Base-by-base conservation (phyloP, 2,888 invertebrate genomes). In the Sisyra terminalis region DNA sequence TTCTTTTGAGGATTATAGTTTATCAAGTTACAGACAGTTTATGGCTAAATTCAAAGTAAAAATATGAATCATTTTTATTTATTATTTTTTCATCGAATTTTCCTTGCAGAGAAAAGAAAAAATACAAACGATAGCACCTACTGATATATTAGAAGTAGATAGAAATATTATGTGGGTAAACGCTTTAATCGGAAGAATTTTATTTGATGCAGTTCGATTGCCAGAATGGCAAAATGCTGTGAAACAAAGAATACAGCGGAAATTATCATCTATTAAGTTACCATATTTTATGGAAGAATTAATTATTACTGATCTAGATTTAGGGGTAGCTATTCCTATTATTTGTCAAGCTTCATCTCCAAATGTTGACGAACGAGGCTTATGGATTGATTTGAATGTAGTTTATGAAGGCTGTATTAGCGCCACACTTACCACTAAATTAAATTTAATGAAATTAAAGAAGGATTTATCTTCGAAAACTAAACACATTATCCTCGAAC, bases 271-370 rank as follows among this genome's bases (percentile, higher is more conserved):
- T 45, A 81, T 93, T 50, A 87, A 84, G 70, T 61, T 86, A 47
- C 92, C 93, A 1, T 80, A 84, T 52, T 89, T 92, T 63, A 85
- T 93, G 68, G 85, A 88, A 48, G 82, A 83, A 49, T 67, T 93
- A 42, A 63, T 73, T 39, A 73, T 92, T 49, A 77, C 79, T 29
- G 78, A 83, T 55, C 63, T 90, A 50, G 75, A 78, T 36, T 67
- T 89, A 50, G 81, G 83, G 31, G 67, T 68, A 48, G 71, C 74
- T 29, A 70, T 81, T 14, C 84, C 84, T 13, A 59, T 73, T 17
- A 70, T 85, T 49, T 69, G 70, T 49, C 68, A 71, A 39, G 71
- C 75, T 42, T 64, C 69, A 11, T 62, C 70, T 46, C 88, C 90
- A 0, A 60, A 70, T 35, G 61, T 83, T 47, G 85, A 92, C 63